Percentiles rank a stretch among this genome's conserved stretches.
Evolutionary conservation across 2,797 vertebrate genomes (phyloP).

Genomic region (Coregonus sp.): DNA sequence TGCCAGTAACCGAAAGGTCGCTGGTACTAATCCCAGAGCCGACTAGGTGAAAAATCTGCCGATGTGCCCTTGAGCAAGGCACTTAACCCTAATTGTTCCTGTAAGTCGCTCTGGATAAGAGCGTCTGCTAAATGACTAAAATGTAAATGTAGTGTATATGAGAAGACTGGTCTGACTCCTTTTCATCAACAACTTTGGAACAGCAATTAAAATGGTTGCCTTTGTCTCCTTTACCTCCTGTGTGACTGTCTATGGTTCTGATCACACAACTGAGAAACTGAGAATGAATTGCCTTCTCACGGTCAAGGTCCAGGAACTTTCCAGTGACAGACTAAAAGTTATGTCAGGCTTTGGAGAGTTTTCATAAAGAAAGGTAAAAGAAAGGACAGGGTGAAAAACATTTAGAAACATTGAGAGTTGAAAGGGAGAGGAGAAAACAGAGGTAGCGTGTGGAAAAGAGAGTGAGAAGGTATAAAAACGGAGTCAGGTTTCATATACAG

Average conservation of each 20-base stretch:
- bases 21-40: too few relatives aligned
- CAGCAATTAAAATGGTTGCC: slow-evolving; percentile 26
- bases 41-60: too few relatives aligned
- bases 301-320: slow-evolving; percentile 15
- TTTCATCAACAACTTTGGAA: neutral
- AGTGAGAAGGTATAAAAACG: slow-evolving; percentile 14
- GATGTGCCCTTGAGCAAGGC: too few relatives aligned
- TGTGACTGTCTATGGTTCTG: slow-evolving; percentile 29
- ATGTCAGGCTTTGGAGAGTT: slow-evolving; percentile 21
- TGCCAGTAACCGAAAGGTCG: too few relatives aligned
- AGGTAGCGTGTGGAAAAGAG: slow-evolving; percentile 12
- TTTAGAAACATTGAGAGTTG: slow-evolving; percentile 13
- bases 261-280: slow-evolving; percentile 38
- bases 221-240: slow-evolving; percentile 22
- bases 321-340: slow-evolving; percentile 9
- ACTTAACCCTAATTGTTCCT: too few relatives aligned
- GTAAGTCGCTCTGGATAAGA: too few relatives aligned
- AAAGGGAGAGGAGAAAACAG: neutral
- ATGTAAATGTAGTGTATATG: neutral
- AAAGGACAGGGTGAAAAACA: slow-evolving; percentile 27
- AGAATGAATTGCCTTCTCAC: slow-evolving; percentile 38
- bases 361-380: neutral
- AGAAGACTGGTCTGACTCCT: neutral
- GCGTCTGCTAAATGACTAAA: too few relatives aligned
- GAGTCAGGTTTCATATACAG: slow-evolving; percentile 4